Base-by-base conservation (phyloP, 2,113 vertebrate species). In the Callipepla squamata region DNA sequence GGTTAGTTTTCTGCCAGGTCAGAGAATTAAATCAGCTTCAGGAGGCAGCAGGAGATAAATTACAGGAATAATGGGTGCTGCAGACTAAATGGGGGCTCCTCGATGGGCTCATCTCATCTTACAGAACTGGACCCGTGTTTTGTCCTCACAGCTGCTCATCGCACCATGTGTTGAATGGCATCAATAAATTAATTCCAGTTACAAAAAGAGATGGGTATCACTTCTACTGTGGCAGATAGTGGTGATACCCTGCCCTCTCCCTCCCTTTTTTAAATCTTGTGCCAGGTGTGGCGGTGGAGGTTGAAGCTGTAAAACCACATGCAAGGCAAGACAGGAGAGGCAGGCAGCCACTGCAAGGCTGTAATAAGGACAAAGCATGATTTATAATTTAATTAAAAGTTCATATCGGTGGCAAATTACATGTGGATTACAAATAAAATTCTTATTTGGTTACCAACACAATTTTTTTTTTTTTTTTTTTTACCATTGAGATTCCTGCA, bases 121-220 rank as follows among this genome's bases (percentile, higher is more conserved):
- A 68, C 77, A 90, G 90, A 90, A 47, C 76, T 70, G 75, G 61
- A 92, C 61, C 18, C 40, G 77, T 67, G 66, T 76, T 93, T 94
- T 94, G 90, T 96, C 85, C 36, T 16, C 72, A 85, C 93, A 96
- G 90, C 82, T 93, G 93, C 90, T 84, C 85, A 77, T 88, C 68
- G 88, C 92, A 92, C 82, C 88, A 26, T 92, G 82, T 95, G 88
- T 68, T 90, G 57, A 36, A 40, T 2, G 32, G 58, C 88, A 57
- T 63, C 92, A 70, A 40, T 93, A 85, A 87, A 94, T 87, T 90
- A 89, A 87, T 80, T 73, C 72, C 25, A 55, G 57, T 72, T 58
- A 58, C 51, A 17, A 53, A 53, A 30, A 30, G 51, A 53, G 51
- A 53, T 53, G 26, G 51, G 51, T 53, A 53, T 53, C 51, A 17